Base-by-base conservation (phyloP, 2,113 vertebrate species). In the Lichenostomus cassidix region DNA sequence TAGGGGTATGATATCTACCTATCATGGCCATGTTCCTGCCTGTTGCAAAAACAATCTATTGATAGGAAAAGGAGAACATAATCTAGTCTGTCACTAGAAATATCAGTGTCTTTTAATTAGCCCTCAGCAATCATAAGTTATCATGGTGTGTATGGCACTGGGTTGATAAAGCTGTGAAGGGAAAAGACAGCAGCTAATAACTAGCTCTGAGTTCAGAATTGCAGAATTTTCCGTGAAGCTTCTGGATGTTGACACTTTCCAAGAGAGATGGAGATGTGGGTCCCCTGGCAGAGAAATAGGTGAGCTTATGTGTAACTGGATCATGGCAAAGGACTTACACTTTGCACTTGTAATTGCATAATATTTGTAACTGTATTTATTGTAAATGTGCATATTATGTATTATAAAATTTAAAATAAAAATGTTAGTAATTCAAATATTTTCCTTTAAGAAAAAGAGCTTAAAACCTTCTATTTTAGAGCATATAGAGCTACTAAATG, bases 91-190 rank as follows among this genome's bases (percentile, higher is more conserved):
- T 46, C 85, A 52, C 31, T 74, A 55, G 70, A 74, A 95, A 63
- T 63, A 82, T 49, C 59, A 67, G 15, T 69, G 52, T 41, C 50
- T 94, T 94, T 92, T 77, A 86, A 92, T 88, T 52, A 95, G 63
- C 42, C 47, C 27, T 80, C 42, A 83, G 79, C 71, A 88, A 55
- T 50, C 1, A 0, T 63, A 55, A 65, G 23, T 68, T 83, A 67
- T 79, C 39, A 10, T 20, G 13, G n/a, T 52, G 46, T 74, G 63
- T 63, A 39, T 41, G 74, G 60, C 53, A 35, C 24, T 47, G 44
- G 60, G 31, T 52, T 88, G 64, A 78, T 81, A 81, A 86, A 90
- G 50, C 47, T 81, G 37, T 22, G 56, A 83, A 53, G 20, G 37
- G 23, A 63, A 92, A 87, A 47, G 41, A n/a, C 27, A 55, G 65